These are phyloP conservation scores for Botia kubotai DNA, from an alignment of 2,797 vertebrate species.

Conservation along the genomic window DNA sequence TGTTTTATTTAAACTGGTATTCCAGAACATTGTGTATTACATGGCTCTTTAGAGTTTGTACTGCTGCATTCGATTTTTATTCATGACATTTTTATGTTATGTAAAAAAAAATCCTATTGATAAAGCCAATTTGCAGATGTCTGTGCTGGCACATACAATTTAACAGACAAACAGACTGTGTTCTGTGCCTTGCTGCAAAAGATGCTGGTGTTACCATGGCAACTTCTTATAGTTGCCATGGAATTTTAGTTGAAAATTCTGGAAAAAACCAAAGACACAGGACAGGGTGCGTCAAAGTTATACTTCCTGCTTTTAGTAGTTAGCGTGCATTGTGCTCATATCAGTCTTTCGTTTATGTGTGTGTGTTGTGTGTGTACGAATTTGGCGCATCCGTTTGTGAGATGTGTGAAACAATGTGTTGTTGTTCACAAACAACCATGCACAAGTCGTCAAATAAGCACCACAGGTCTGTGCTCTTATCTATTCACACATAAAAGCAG, in stretches of 20 bases:
- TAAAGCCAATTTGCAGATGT: not conserved
- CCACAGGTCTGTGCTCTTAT: not conserved
- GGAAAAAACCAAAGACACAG: slow-evolving; percentile 51
- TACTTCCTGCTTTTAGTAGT: slow-evolving; percentile 61
- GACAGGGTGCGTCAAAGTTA: slow-evolving; percentile 62
- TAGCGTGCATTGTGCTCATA: slow-evolving; percentile 33
- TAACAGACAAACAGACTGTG: not conserved
- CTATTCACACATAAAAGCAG: not conserved
- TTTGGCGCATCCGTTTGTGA: not conserved
- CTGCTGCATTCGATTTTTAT: not conserved
- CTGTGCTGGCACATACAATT: not conserved
- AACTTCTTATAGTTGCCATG: slow-evolving; percentile 42
- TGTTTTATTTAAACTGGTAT: not conserved
- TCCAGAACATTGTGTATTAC: not conserved
- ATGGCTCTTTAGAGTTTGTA: not conserved
- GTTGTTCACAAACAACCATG: not conserved
- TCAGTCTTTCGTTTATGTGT: not conserved
- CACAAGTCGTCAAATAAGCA: slow-evolving; percentile 3
- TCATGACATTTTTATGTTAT: not conserved
- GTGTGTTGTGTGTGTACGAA: not conserved
- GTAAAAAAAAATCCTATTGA: not conserved
- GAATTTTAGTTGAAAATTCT: slow-evolving; percentile 62
- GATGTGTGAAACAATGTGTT: no score
- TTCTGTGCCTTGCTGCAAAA: slow-evolving; percentile 6
- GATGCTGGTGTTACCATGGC: slow-evolving; percentile 37